phyloP scores from a whole-genome alignment of 2,888 invertebrate genomes.

The Beris morrisii region DNA sequence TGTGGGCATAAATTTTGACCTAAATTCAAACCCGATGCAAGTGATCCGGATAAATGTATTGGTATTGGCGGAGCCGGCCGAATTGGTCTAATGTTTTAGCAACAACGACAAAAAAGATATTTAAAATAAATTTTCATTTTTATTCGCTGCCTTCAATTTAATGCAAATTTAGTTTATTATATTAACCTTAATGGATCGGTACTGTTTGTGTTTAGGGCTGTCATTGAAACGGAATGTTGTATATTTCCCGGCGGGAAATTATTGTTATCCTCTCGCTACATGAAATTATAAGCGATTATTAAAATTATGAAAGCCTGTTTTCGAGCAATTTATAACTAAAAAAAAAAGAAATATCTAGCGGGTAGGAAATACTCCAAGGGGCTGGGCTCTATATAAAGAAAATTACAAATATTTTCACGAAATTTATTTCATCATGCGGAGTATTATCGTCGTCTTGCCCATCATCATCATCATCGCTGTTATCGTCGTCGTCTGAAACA shows the following conservation, averaged over 20 bases:
- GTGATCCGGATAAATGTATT: constrained; percentile 19
- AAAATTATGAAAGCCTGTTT: too few relatives aligned
- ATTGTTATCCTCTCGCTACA: not conserved
- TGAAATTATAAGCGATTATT: too few relatives aligned
- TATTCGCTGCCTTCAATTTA: not conserved
- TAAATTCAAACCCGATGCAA: constrained; percentile 23
- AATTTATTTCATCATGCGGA: not conserved
- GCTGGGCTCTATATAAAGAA: too few relatives aligned
- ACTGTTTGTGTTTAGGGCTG: constrained; percentile 11
- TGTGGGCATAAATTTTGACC: constrained; percentile 7
- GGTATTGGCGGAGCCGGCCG: constrained; percentile 36
- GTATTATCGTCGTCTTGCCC: not conserved
- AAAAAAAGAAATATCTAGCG: too few relatives aligned
- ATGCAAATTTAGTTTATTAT: not conserved
- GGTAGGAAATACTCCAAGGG: too few relatives aligned
- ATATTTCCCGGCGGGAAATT: constrained; percentile 8
- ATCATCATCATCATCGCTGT: not conserved
- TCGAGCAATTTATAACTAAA: too few relatives aligned
- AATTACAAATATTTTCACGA: too few relatives aligned
- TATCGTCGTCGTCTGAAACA: constrained; percentile 26
- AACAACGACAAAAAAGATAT: not conserved
- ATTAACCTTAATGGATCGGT: constrained; percentile 12
- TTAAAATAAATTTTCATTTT: not conserved
- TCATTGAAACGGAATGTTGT: constrained; percentile 24
- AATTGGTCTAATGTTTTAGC: constrained; percentile 27